phyloP scores from a whole-genome alignment of 1,140 invertebrate genomes.

The Thereuonema tuberculata region DNA sequence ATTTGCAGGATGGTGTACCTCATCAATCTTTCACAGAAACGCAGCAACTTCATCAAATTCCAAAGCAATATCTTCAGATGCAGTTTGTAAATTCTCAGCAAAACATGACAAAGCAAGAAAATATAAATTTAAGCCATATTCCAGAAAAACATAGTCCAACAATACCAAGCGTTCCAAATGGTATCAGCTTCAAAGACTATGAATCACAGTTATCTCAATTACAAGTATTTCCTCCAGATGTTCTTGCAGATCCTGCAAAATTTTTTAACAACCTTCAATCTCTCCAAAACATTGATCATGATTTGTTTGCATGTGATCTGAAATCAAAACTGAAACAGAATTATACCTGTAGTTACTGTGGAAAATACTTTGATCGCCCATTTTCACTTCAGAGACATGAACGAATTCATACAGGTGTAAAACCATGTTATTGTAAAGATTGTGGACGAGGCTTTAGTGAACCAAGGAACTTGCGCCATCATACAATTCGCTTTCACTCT shows the following conservation, averaged over 20 bases:
- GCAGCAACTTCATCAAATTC: too few relatives aligned
- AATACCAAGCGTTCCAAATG: too few relatives aligned
- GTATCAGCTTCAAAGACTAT: too few relatives aligned
- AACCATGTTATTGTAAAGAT: constrained; percentile 33
- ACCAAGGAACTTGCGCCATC: constrained; percentile 33
- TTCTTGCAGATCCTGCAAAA: neutral
- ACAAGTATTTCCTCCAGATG: too few relatives aligned
- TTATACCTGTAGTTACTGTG: constrained; percentile 32
- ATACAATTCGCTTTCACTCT: constrained; percentile 33
- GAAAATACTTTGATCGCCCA: constrained; percentile 41
- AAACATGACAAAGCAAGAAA: constrained; percentile 13
- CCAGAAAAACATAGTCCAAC: too few relatives aligned
- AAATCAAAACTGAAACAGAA: constrained; percentile 6
- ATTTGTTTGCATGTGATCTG: neutral
- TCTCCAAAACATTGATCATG: neutral
- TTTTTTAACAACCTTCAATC: neutral
- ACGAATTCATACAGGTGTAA: constrained; percentile 31
- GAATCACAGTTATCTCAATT: too few relatives aligned
- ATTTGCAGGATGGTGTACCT: too few relatives aligned
- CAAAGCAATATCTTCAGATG: neutral
- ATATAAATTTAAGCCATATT: neutral
- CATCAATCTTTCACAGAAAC: neutral
- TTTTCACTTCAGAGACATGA: constrained; percentile 34
- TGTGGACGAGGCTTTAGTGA: constrained; percentile 38
- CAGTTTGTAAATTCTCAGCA: neutral